These are phyloP conservation scores for Python bivittatus DNA, from an alignment of 2,113 vertebrate species.

Conservation along the genomic window DNA sequence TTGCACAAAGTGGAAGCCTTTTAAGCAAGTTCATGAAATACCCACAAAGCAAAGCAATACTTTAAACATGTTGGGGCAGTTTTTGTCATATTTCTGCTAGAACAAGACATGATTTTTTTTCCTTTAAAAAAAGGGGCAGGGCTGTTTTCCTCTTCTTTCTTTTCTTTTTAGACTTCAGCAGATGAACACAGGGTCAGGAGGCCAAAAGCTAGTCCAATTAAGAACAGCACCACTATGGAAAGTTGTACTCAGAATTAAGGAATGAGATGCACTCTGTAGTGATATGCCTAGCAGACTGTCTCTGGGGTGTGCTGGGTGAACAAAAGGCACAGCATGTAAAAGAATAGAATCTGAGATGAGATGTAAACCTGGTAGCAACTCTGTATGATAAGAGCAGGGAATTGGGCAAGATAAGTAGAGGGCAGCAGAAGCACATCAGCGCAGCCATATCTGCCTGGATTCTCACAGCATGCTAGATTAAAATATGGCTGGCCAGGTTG, in stretches of 20 bases:
- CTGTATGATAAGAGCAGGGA: background rate
- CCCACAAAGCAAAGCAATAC: background rate
- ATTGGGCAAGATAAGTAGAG: background rate
- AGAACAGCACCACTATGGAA: background rate
- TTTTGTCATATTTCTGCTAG: slow-evolving; percentile 1
- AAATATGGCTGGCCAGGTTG: background rate
- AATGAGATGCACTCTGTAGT: background rate
- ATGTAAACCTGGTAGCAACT: background rate
- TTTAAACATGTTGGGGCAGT: background rate
- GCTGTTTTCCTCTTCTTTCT: background rate
- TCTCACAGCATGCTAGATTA: background rate
- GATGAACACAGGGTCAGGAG: background rate
- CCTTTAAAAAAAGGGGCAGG: background rate
- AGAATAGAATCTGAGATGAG: background rate
- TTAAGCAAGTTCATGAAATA: background rate
- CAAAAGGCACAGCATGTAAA: background rate
- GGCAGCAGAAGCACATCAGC: background rate
- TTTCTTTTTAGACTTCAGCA: background rate
- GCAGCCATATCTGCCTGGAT: background rate
- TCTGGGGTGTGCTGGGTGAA: background rate
- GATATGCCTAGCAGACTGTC: background rate
- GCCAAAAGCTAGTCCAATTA: slow-evolving; percentile 4
- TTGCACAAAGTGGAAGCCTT: background rate
- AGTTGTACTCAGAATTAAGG: background rate
- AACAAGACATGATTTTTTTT: background rate